Percentiles rank a stretch among this genome's conserved stretches.
phyloP scores from a whole-genome alignment of 2,888 invertebrate species.

The Ectropis crepuscularia region DNA sequence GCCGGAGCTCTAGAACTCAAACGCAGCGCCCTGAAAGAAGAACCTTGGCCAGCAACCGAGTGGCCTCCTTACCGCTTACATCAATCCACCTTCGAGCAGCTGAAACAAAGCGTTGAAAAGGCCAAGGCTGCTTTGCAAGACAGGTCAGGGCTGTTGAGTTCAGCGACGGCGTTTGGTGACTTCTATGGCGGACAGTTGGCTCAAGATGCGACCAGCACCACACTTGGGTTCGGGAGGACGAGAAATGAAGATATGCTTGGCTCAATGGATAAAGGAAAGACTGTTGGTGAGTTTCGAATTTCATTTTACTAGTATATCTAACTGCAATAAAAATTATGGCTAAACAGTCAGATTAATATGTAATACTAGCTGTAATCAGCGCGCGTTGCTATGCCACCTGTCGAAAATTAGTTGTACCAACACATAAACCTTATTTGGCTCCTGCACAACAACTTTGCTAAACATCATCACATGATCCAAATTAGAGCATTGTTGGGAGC shows the following conservation, averaged over 20 bases:
- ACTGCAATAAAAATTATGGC: too few species aligned
- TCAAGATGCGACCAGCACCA: conserved; percentile 65
- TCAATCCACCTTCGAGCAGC: conserved; percentile 94
- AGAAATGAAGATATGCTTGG: conserved; percentile 79
- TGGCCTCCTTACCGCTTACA: conserved; percentile 93
- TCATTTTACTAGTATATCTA: too few species aligned
- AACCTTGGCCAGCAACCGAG: conserved; percentile 86
- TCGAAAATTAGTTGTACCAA: too few species aligned
- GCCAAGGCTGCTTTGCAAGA: conserved; percentile 94
- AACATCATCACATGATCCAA: too few species aligned
- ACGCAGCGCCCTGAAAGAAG: conserved; percentile 85
- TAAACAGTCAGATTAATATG: too few species aligned
- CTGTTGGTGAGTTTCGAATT: conserved; percentile 65
- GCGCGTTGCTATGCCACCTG: too few species aligned
- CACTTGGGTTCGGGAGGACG: conserved; percentile 71
- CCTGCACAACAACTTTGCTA: too few species aligned
- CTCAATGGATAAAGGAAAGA: conserved; percentile 74
- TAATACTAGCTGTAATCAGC: too few species aligned
- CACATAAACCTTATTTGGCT: too few species aligned
- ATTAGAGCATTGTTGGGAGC: too few species aligned
- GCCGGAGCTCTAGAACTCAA: conserved; percentile 93
- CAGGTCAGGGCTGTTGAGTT: conserved; percentile 87
- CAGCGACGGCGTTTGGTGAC: conserved; percentile 90
- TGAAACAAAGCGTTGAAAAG: conserved; percentile 95
- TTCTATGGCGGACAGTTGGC: conserved; percentile 84